Evolutionary conservation across 2,888 invertebrate genomes (phyloP), one percentile per base, ranked within the genome.

Genomic region (Philaethria dido): DNA sequence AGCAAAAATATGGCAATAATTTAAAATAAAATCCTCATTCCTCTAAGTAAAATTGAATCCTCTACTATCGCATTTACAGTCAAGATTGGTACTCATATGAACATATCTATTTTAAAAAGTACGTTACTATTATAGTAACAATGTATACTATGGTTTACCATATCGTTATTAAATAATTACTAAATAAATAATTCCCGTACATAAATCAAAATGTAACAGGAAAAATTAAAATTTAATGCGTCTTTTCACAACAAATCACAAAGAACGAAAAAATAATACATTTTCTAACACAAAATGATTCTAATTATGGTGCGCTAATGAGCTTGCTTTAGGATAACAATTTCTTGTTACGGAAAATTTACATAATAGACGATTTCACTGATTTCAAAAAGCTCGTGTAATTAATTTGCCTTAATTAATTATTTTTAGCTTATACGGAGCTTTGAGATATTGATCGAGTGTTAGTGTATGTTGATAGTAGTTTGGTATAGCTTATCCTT

Each of bases 271-370:
- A 25, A 59, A 39, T 5, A 18, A 44, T 5, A 45, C 5, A 16
- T 60, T 60, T 16, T 29, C 11, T 18, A n/a, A 16, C 16, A 73
- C 73, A 79, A 83, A 85, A 86, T 82, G 84, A 83, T 80, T 81
- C 80, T 78, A 80, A 84, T 82, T 39, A 54, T 44, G 36, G 45
- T 77, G 74, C 78, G 74, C 80, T 87, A 86, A 87, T 84, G 82
- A 85, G 81, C 69, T 76, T 81, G 83, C 81, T 79, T 84, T 83
- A 80, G 80, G 80, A 80, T 82, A 84, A 85, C 83, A 81, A 82
- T 82, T 82, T 80, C 73, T 75, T 79, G 77, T 76, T 78, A 74
- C 78, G 79, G 78, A 74, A 76, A 77, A 79, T 79, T 79, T 78
- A 29, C 29, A 59, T 44, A 59, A 45, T 45, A 60, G 45, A 45